Evolutionary conservation across 37 sponge, comb jelly and placozoan genomes (phyloP), one percentile per base, ranked within the genome.

Genomic region (Diacarnus erythraeanus): DNA sequence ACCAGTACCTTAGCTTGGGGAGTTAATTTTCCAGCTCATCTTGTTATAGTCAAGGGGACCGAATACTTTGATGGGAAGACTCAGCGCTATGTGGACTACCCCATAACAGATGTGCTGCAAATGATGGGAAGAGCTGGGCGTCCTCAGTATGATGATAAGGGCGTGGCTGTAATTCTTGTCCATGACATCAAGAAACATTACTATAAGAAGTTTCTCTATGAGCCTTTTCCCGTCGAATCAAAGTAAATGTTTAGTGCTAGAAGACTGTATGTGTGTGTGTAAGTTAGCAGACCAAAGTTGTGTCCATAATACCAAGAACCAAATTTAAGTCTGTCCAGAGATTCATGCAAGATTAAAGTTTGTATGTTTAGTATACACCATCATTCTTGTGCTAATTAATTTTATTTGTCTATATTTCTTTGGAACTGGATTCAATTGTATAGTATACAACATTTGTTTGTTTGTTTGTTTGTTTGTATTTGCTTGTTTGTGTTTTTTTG

Each of bases 71-170:
- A 98, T 79, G 99, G 99, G 1, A 96, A 95, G 83, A 83, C 83
- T 15, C 88, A 96, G 64, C 94, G 92, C 44, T 98, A 98, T 54
- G 96, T 95, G 20, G 99, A 98, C 87, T 98, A 94, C 79, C 99
- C 99, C 36, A 92, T 98, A 64, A 98, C 99, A 34, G 99, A 98
- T 66, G 96, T 98, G 10, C 86, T 98, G 36, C 99, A 98, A 87
- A 98, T 98, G 99, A 98, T 98, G 99, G 99, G 99, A 0, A 54
- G 99, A n/a, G 99, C 99, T 0, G 99, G 99, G 0, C 81, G 99
- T 29, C 99, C 99, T 4, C 99, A 98, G 94, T 98, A 86, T 68
- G 99, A 98, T 57, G 93, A 93, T 72, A 75, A 83, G 64, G 99
- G 99, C 31, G 93, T 94, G 43, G 99, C 99, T 8, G 84, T 88